phyloP scores from a whole-genome alignment of 2,888 invertebrate genomes.

The Iphiclides podalirius region DNA sequence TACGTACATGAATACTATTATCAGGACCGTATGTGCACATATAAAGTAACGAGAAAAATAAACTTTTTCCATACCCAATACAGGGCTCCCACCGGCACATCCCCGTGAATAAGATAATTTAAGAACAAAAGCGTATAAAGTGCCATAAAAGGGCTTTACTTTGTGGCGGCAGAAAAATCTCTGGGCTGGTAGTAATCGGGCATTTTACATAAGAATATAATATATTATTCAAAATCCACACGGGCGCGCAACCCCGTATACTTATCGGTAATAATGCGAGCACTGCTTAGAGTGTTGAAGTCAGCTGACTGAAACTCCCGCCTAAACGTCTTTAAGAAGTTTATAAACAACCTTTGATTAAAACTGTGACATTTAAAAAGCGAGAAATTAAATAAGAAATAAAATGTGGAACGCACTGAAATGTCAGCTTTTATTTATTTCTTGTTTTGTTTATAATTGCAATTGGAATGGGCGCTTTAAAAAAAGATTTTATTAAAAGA shows the following conservation, averaged over 20 bases:
- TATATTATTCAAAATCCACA: conserved; percentile 79
- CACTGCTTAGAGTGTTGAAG: conserved; percentile 6
- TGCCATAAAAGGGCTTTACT: conserved; percentile 71
- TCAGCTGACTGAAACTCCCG: conserved; percentile 1
- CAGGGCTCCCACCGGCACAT: conserved; percentile 35
- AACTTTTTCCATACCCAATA: conserved; percentile 49
- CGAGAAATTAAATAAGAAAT: background rate
- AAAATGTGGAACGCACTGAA: background rate
- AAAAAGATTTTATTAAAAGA: no score
- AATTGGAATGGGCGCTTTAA: no score
- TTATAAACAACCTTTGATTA: background rate
- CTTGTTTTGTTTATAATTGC: background rate
- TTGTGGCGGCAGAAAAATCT: conserved; percentile 69
- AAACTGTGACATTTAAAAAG: no score
- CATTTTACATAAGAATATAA: conserved; percentile 80
- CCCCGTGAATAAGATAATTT: conserved; percentile 52
- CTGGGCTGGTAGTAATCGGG: conserved; percentile 74
- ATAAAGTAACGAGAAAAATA: conserved; percentile 22
- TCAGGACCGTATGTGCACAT: background rate
- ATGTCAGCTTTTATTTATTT: background rate
- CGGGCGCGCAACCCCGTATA: conserved; percentile 65
- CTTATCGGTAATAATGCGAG: conserved; percentile 72
- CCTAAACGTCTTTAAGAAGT: background rate
- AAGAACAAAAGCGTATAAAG: conserved; percentile 72
- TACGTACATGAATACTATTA: background rate